phyloP scores from a whole-genome alignment of 1,140 invertebrate genomes.

The Paraescarpia echinospica region DNA sequence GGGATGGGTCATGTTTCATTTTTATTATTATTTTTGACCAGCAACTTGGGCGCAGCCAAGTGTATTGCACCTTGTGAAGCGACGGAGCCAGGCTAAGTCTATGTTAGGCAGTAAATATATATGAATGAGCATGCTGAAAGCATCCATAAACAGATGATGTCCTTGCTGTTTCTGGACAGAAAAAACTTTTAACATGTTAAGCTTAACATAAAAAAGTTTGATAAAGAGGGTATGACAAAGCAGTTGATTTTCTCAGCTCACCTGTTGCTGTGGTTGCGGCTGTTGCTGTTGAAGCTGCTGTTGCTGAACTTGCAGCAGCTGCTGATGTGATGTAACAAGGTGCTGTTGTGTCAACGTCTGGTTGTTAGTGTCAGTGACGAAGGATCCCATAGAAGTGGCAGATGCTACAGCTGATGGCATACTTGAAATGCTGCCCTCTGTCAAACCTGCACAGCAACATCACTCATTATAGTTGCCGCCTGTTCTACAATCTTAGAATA shows the following conservation, averaged over 20 bases:
- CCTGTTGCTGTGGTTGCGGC: conserved; percentile 28
- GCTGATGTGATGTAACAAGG: conserved; percentile 46
- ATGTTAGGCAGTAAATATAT: too few species aligned
- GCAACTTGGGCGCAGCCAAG: too few species aligned
- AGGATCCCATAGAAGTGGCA: conserved; percentile 53
- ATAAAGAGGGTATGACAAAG: conserved; percentile 2
- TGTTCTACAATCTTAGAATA: background rate
- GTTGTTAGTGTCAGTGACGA: conserved; percentile 49
- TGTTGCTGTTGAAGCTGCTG: conserved; percentile 49
- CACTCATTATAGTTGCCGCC: background rate
- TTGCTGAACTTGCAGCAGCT: conserved; percentile 51
- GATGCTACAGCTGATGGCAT: conserved; percentile 46
- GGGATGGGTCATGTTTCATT: too few species aligned
- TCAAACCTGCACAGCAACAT: background rate
- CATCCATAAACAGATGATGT: too few species aligned
- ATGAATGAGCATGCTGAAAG: too few species aligned
- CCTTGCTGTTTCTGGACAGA: too few species aligned
- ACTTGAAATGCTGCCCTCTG: conserved; percentile 24
- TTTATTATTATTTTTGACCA: too few species aligned
- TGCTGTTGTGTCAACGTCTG: conserved; percentile 41
- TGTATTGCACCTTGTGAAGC: too few species aligned
- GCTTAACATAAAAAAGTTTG: too few species aligned
- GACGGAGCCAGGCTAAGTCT: too few species aligned
- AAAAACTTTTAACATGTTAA: too few species aligned
- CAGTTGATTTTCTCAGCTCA: background rate